Base-by-base conservation (phyloP, 2,888 invertebrate genomes). In the Philereme transversata region DNA sequence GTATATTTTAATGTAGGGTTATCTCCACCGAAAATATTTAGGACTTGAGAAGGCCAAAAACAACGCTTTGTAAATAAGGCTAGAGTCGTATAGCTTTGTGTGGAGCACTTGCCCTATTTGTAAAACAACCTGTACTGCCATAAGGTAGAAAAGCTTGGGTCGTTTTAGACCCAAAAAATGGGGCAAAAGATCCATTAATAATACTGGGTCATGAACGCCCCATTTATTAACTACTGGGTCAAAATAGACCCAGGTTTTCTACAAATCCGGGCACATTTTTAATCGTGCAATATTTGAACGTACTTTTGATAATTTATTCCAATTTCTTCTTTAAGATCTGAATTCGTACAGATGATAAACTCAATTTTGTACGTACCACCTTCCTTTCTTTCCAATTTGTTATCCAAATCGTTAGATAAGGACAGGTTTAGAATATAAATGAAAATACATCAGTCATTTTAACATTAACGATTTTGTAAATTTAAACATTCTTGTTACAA, bases 11-110 rank as follows among this genome's bases (percentile, higher is more conserved):
- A 58, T 63, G 67, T 76, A 82, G 79, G 79, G 77, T 77, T 77
- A 69, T 76, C 79, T 83, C 84, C 85, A 89, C 88, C 88, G 90
- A 87, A 77, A 84, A 80, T 74, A 81, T 75, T 75, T 79, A 84
- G 79, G 79, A 86, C 78, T 81, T 87, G 50, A 81, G 83, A 79
- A 83, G 84, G 88, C 89, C 89, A 90, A 90, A 90, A 84, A 87
- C 60, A 76, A 77, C 71, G 87, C 88, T 88, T 87, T 90, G 90
- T 90, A 89, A 67, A 90, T 90, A 86, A 68, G 83, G 83, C 85
- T 82, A 5, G 70, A 73, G 68, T 64, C 60, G 41, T 47, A 58
- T 58, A 52, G 36, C 50, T 56, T 59, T 60, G 59, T 47, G 69
- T 69, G 64, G 63, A 65, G 55, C 45, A 51, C 41, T 53, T 62